A percentile compares a stretch with the other conserved stretches of the same genome.
phyloP scores from a whole-genome alignment of 2,113 vertebrate genomes.

The Oxyruncus cristatus region DNA sequence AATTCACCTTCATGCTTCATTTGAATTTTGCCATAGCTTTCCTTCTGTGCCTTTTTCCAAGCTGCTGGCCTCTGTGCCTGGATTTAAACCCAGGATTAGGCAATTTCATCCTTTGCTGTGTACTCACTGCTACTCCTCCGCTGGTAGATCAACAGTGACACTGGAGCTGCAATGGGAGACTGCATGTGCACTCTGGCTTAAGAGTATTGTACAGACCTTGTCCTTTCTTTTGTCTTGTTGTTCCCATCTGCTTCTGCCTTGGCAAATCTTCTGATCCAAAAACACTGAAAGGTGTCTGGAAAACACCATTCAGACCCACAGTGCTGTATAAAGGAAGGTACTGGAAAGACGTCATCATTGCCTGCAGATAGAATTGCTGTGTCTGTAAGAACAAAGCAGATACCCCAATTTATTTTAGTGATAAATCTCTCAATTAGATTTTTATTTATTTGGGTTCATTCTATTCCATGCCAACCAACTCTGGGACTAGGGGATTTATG shows the following conservation, averaged over 20 bases:
- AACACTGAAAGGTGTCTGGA: neutral
- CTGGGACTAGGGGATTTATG: neutral
- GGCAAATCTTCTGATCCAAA: neutral
- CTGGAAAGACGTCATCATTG: neutral
- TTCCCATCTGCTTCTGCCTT: neutral
- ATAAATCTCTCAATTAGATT: neutral
- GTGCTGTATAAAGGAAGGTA: neutral
- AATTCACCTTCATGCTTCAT: slow-evolving; percentile 3
- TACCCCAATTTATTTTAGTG: neutral
- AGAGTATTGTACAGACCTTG: neutral
- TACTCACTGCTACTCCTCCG: neutral
- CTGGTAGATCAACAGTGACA: neutral
- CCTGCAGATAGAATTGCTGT: neutral
- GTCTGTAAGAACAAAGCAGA: neutral
- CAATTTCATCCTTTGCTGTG: neutral
- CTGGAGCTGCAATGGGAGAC: neutral
- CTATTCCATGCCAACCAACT: neutral
- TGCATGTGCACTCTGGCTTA: neutral
- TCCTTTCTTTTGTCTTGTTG: neutral
- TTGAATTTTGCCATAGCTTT: neutral
- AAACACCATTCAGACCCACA: neutral
- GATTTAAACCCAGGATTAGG: neutral
- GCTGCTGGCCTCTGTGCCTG: neutral
- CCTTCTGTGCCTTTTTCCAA: neutral
- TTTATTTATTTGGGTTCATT: neutral